Evolutionary conservation across 2,113 vertebrate species (phyloP).

Genomic region (Poeciliopsis prolifica): DNA sequence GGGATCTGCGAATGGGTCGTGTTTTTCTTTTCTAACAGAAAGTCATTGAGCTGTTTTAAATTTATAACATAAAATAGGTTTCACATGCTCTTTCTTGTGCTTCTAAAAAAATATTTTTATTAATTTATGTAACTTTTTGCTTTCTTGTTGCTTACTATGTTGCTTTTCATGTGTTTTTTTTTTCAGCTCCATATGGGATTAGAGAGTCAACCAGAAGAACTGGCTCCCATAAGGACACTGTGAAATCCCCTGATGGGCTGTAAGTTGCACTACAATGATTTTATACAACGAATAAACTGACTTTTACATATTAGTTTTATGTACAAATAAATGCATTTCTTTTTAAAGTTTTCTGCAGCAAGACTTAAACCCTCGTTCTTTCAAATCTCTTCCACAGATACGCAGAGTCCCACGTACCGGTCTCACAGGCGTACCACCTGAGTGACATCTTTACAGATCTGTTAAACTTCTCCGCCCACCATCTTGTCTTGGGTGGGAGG

Average conservation of each 20-base stretch:
- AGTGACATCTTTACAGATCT: conserved; percentile 97
- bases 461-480: conserved; percentile 90
- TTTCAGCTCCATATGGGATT: conserved; percentile 93
- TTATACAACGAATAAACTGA: background rate
- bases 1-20: background rate
- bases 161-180: background rate
- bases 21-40: background rate
- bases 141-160: background rate
- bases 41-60: background rate
- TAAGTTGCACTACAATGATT: conserved; percentile 69
- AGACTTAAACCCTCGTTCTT: background rate
- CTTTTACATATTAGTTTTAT: background rate
- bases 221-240: conserved; percentile 87
- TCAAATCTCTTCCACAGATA: conserved; percentile 65
- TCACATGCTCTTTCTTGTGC: no score
- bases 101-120: no score
- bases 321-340: background rate
- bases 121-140: background rate
- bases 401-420: conserved; percentile 88
- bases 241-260: conserved; percentile 84
- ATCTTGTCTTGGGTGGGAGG: conserved; percentile 89
- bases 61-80: background rate
- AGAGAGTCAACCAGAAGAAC: conserved; percentile 94
- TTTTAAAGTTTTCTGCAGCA: background rate
- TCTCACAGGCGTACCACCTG: conserved; percentile 91